Evolutionary conservation across 2,888 invertebrate genomes (phyloP).

Genomic region (Mystacides longicornis): DNA sequence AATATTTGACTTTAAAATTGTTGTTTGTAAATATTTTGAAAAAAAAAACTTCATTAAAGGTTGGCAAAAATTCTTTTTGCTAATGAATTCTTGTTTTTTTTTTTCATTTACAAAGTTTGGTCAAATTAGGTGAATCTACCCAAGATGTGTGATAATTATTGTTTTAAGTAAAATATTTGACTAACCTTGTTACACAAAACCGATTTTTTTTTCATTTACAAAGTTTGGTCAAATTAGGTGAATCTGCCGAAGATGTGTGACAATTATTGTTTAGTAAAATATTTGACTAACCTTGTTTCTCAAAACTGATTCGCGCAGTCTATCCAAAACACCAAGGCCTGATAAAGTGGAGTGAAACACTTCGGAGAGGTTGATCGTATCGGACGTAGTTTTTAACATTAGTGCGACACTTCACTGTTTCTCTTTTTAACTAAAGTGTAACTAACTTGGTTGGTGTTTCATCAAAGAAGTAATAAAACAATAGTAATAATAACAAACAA

Average conservation of each 20-base stretch:
- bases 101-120: no score
- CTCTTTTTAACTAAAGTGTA: no score
- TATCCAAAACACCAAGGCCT: not conserved
- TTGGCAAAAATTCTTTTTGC: no score
- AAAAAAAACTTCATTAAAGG: no score
- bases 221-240: no score
- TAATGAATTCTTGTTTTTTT: no score
- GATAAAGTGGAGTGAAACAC: not conserved
- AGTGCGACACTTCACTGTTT: slow-evolving; percentile 1
- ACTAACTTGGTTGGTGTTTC: not conserved
- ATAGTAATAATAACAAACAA: not conserved
- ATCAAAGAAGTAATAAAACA: no score
- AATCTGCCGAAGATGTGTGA: not conserved
- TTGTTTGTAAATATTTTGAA: no score
- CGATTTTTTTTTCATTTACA: no score
- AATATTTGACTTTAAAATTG: no score
- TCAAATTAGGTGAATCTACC: no score
- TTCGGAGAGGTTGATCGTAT: not conserved
- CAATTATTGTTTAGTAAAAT: not conserved
- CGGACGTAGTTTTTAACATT: not conserved
- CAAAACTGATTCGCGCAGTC: not conserved
- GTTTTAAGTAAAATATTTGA: not conserved
- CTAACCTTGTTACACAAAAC: not conserved
- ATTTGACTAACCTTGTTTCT: not conserved
- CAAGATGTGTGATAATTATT: not conserved